A percentile compares a stretch with the other conserved stretches of the same genome.
Evolutionary conservation across 2,888 invertebrate genomes (phyloP).

Genomic region (Heliconius cydno): DNA sequence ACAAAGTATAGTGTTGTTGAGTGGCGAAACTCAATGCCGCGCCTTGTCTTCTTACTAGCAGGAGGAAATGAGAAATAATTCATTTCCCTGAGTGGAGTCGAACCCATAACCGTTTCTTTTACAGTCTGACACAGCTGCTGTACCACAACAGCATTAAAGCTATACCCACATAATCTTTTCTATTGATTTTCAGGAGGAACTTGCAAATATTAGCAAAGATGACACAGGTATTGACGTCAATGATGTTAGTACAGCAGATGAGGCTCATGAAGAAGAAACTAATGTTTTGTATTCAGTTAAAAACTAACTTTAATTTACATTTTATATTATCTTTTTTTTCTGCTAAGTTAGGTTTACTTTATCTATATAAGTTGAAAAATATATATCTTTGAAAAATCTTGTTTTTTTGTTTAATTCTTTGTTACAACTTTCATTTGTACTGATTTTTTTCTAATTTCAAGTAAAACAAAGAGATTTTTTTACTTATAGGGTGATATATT

Average conservation of each 20-base stretch:
- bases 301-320: slow-evolving; percentile 44
- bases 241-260: slow-evolving; percentile 77
- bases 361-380: not conserved
- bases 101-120: no score
- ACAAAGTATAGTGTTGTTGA: no score
- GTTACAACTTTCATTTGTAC: slow-evolving; percentile 6
- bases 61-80: no score
- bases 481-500: not conserved
- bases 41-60: no score
- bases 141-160: not conserved
- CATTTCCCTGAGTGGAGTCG: no score
- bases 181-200: slow-evolving; percentile 78
- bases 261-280: slow-evolving; percentile 56
- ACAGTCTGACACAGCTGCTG: no score
- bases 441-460: not conserved
- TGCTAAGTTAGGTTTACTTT: not conserved
- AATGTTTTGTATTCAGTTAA: slow-evolving; percentile 46
- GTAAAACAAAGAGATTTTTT: not conserved
- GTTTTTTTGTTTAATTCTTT: not conserved
- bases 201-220: slow-evolving; percentile 84
- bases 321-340: not conserved
- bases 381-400: not conserved
- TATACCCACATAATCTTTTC: not conserved
- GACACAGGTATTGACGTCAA: slow-evolving; percentile 81
- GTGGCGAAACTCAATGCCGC: no score